A percentile compares a stretch with the other conserved stretches of the same genome.
These are phyloP conservation scores for Manduca sexta DNA, from an alignment of 1,140 invertebrate genomes.

Conservation along the genomic window DNA sequence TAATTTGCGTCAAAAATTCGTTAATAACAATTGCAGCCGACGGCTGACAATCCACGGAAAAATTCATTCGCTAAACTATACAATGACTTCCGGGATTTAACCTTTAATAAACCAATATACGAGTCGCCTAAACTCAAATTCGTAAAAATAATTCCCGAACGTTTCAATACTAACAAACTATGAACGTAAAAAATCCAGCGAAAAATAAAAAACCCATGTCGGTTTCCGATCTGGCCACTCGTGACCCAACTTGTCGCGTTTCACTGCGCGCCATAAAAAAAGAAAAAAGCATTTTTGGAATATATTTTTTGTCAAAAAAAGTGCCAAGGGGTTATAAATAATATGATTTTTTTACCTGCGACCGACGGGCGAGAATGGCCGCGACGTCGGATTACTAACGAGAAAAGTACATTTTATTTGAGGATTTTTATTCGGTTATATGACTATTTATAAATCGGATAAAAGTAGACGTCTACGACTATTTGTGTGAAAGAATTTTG, in stretches of 20 bases:
- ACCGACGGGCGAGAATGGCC: conserved; percentile 20
- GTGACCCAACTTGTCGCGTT: conserved; percentile 33
- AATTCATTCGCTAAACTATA: too few relatives aligned
- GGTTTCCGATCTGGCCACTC: conserved; percentile 29
- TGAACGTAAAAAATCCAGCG: too few relatives aligned
- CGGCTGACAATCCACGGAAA: too few relatives aligned
- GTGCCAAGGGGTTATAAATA: conserved; percentile 38
- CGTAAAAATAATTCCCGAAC: too few relatives aligned
- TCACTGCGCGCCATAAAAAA: conserved; percentile 38
- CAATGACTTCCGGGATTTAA: too few relatives aligned
- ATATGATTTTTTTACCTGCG: conserved; percentile 23
- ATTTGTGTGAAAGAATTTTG: too few relatives aligned
- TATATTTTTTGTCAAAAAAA: conserved; percentile 33
- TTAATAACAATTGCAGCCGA: too few relatives aligned
- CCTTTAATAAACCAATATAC: too few relatives aligned
- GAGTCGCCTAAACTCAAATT: too few relatives aligned
- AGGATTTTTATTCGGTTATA: background rate
- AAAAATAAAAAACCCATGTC: conserved; percentile 11
- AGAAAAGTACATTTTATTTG: conserved; percentile 13
- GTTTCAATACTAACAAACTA: too few relatives aligned
- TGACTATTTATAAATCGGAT: background rate
- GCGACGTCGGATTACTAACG: conserved; percentile 8
- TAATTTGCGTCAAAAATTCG: too few relatives aligned
- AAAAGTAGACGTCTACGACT: too few relatives aligned
- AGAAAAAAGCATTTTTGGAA: conserved; percentile 26